phyloP scores from a whole-genome alignment of 2,113 vertebrate genomes.

The Phyllostomus discolor region DNA sequence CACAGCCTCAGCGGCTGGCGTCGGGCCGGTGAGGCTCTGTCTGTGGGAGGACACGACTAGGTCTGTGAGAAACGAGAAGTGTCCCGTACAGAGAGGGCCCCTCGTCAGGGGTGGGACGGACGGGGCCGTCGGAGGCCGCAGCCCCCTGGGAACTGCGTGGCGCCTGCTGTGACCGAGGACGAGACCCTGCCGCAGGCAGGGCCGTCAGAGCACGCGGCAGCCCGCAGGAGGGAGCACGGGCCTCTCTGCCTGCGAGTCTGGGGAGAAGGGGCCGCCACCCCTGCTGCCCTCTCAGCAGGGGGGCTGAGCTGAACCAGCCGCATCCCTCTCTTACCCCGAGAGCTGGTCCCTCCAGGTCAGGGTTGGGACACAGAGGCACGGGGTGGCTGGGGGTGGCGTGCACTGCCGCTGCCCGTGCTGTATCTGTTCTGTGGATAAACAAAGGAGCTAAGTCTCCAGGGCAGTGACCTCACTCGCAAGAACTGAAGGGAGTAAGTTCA shows the following conservation, averaged over 20 bases:
- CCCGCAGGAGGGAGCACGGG: background rate
- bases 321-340: slow-evolving; percentile 75
- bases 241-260: background rate
- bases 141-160: background rate
- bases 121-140: background rate
- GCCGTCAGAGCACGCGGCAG: background rate
- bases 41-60: background rate
- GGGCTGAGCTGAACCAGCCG: slow-evolving; percentile 58
- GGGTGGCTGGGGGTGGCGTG: slow-evolving; percentile 72
- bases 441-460: slow-evolving; percentile 75
- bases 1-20: background rate
- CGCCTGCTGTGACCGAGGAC: background rate
- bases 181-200: background rate
- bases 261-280: slow-evolving; percentile 69
- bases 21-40: background rate
- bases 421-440: slow-evolving; percentile 77
- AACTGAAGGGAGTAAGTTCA: slow-evolving; percentile 58
- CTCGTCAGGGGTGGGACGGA: background rate
- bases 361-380: slow-evolving; percentile 75
- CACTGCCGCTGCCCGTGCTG: slow-evolving; percentile 76
- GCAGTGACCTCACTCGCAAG: slow-evolving; percentile 62
- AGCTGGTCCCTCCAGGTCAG: slow-evolving; percentile 76
- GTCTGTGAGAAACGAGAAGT: background rate
- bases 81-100: background rate
- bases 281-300: slow-evolving; percentile 68